These are phyloP conservation scores for Pristionchus maxplancki DNA, from an alignment of 2,888 invertebrate genomes.

Conservation along the genomic window DNA sequence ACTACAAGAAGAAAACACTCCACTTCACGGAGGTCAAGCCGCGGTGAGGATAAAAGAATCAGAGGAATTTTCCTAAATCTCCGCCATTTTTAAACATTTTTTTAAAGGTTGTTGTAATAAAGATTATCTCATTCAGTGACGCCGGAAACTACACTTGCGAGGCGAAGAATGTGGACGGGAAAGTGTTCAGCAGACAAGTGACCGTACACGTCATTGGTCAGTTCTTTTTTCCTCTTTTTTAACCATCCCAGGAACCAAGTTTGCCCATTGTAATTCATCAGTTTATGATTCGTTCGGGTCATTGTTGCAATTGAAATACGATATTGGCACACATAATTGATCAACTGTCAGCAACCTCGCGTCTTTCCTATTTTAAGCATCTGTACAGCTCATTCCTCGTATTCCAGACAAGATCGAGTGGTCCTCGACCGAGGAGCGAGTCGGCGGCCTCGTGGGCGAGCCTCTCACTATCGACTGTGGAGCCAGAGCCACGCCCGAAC, in stretches of 20 bases:
- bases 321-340: no score
- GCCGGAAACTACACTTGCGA: constrained; percentile 62
- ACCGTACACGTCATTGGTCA: constrained; percentile 63
- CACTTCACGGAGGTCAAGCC: constrained; percentile 63
- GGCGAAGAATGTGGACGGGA: constrained; percentile 63
- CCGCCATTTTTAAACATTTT: no score
- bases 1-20: constrained; percentile 64
- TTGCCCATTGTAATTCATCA: not conserved
- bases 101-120: no score
- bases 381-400: not conserved
- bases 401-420: constrained; percentile 67
- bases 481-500: constrained; percentile 61
- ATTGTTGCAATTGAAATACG: no score
- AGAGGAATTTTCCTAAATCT: no score
- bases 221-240: not conserved
- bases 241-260: not conserved
- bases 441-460: constrained; percentile 70
- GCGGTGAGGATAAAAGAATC: not conserved
- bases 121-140: constrained; percentile 57
- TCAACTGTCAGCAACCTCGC: no score
- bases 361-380: not conserved
- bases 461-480: constrained; percentile 72
- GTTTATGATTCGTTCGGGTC: no score
- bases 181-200: constrained; percentile 57
- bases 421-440: constrained; percentile 60